Base-by-base conservation (phyloP, 2,888 invertebrate genomes). In the Brachypterus glaber region DNA sequence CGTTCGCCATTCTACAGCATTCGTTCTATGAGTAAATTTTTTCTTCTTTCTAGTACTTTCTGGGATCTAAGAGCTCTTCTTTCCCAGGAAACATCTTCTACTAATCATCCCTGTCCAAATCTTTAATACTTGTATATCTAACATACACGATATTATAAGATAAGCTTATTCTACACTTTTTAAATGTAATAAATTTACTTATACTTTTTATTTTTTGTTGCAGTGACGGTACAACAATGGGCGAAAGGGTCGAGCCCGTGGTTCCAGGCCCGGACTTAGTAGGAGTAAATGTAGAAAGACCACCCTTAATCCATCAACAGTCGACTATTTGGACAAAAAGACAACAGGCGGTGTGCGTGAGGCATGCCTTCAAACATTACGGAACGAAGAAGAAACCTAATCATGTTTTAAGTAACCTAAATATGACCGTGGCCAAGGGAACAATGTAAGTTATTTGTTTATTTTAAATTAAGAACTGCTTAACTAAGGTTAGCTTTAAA, bases 351-450 rank as follows among this genome's bases (percentile, higher is more conserved):
- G 89, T 91, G 37, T 82, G 85, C 58, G 86, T 91, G 44, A 71
- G 87, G 51, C 82, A 87, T 63, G 88, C 91, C 18, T 87, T 79
- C 73, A 92, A 92, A 63, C 80, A 83, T 52, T 93, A 89, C 62
- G 92, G 92, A 47, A 82, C 82, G 52, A 86, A 83, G 63, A 88
- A 86, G 61, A 79, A 85, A 53, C 82, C 86, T 37, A 85, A 88
- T 62, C 83, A 85, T 51, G 90, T 92, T 30, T 74, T 93, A 45
- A 82, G 82, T 59, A 84, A 89, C 66, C 77, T 93, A 45, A 86
- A 85, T 68, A 89, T 93, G 86, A 90, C 90, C 39, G 92, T 93
- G 45, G 85, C 84, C 52, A 89, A 89, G 66, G 93, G 92, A 56
- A 87, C 90, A 47, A 93, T 93, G 92, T 92, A 68, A 89, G 88